These are phyloP conservation scores for Philopedon plagiatum DNA, from an alignment of 2,888 invertebrate genomes.

Conservation along the genomic window DNA sequence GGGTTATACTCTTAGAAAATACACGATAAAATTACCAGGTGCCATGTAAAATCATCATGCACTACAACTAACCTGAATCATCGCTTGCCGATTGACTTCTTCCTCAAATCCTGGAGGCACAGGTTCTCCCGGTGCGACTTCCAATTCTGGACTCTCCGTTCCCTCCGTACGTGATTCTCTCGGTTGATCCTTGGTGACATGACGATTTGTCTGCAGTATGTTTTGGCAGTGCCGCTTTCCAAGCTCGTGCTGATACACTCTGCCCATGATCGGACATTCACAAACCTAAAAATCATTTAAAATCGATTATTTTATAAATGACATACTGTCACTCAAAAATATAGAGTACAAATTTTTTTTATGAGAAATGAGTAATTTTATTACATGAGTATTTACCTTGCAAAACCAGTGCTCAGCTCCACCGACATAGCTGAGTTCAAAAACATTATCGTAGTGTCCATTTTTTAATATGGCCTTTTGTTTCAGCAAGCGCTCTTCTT, in stretches of 20 bases:
- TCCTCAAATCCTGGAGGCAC: slow-evolving; percentile 81
- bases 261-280: slow-evolving; percentile 66
- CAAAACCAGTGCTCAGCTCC: slow-evolving; percentile 66
- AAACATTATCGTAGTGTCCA: slow-evolving; percentile 64
- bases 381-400: slow-evolving; percentile 55
- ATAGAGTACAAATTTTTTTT: no score
- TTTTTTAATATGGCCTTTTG: slow-evolving; percentile 63
- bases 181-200: slow-evolving; percentile 26
- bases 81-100: slow-evolving; percentile 67
- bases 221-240: slow-evolving; percentile 64
- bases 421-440: slow-evolving; percentile 63
- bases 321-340: no score
- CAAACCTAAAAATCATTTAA: slow-evolving; percentile 57
- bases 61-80: slow-evolving; percentile 62
- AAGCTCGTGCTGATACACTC: slow-evolving; percentile 66
- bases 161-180: slow-evolving; percentile 46
- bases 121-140: slow-evolving; percentile 77
- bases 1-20: no score
- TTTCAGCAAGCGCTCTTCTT: slow-evolving; percentile 63
- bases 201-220: slow-evolving; percentile 52
- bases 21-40: no score
- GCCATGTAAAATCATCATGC: not conserved
- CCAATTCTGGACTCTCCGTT: slow-evolving; percentile 48
- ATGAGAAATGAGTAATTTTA: not conserved
- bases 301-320: not conserved